Base-by-base conservation (phyloP, 2,797 vertebrate species). In the Hybognathus amarus region DNA sequence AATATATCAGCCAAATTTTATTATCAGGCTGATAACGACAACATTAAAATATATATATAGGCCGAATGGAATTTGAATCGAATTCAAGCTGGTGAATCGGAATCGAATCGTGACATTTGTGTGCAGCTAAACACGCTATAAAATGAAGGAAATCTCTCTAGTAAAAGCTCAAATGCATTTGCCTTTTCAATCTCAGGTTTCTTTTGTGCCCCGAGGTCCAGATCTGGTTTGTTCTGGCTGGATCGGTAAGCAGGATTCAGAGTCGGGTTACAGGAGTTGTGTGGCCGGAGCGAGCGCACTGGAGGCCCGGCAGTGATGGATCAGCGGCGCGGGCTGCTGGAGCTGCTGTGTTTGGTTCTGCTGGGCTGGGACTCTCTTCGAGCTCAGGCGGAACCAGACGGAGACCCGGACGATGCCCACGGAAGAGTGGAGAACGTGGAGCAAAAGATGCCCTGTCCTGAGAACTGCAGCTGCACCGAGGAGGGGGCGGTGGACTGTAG, bases 401-500 rank as follows among this genome's bases (percentile, higher is more conserved):
- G 92, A 0, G 91, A 91, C 87, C 94, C 90, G 54, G 76, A 86
- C 3, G 85, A 91, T 61, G 86, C 87, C 81, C 0, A 86, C 85
- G 83, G 85, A 27, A 61, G 84, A 22, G 56, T 83, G 36, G 83
- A 36, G 3, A 89, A 92, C 45, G 59, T 89, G 0, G 78, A 90
- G 42, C 20, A 0, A 0, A 15, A 33, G 0, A 47, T 89, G 38
- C 24, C 13, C 87, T 99, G 98, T 81, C 97, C 97, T 0, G 80
- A 90, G 4, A 95, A 96, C 27, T 99, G 98, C 88, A 95, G 93
- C 91, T 99, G 97, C 88, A 93, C 92, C 9, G 89, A 92, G 59
- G 98, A 98, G 77, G 97, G 95, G 9, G 94, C 94, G 1, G 96
- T 99, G 89, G 97, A 98, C 93, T 99, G 97, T n/a, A 97, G 96